Evolutionary conservation across 1,140 invertebrate genomes (phyloP), one percentile per base, ranked within the genome.

Genomic region (Drosophila trapezifrons): DNA sequence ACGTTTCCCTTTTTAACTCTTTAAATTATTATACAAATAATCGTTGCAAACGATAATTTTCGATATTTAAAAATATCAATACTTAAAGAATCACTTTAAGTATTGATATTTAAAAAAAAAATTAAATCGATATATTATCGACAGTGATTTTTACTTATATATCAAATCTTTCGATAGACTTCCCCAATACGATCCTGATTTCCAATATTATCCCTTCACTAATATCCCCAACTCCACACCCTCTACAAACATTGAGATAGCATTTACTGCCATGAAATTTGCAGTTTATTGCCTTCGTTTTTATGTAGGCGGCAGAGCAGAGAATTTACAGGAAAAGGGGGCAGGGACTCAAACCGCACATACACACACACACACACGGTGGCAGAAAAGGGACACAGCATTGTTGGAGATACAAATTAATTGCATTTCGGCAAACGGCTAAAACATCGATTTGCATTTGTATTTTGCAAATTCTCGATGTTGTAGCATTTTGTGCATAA

Each of bases 201-300:
- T 45, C 27, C 1, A 37, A 37, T 29, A 40, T 10, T 5, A 38
- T 38, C 0, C 13, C 2, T 10, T 2, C 9, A 5, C 27, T 3
- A 1, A 76, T 59, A 76, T 54, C 29, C 62, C 72, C 72, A 2
- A 6, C 4, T 13, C 7, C 0, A 42, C 25, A 76, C 55, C 64
- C 54, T 43, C 12, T 55, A 47, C 72, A 59, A 76, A 76, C 60
- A 76, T 76, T 76, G 73, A 76, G 73, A 76, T 76, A 76, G 73
- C 73, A 76, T 76, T 76, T 76, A 76, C 72, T 62, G 74, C 74
- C 74, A 77, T 77, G 74, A 77, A 77, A 77, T 77, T 77, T 77
- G 73, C 74, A 77, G 73, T 77, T 77, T 77, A 77, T 77, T 77
- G 74, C 73, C 73, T 67, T 76, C 55, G 55, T 76, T 76, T 76